Percentiles rank a stretch among this genome's conserved stretches.
Conservation (phyloP, 2,113 vertebrate genomes). For the Pterocles gutturalis region DNA sequence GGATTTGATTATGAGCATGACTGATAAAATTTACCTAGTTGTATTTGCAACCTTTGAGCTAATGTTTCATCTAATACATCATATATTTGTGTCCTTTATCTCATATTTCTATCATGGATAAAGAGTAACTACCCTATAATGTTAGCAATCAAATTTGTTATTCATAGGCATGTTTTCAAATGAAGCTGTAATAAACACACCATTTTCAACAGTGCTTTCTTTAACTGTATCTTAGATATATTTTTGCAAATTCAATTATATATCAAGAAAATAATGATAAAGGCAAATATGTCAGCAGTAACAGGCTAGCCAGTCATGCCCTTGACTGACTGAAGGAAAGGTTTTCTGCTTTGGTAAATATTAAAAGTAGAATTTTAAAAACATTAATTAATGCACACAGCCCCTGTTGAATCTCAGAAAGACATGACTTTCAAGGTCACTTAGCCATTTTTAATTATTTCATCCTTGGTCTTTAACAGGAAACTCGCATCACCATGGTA, state of each 20-base stretch:
- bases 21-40: not conserved
- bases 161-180: not conserved
- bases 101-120: not conserved
- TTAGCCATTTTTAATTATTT: constrained; percentile 30
- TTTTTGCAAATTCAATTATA: not conserved
- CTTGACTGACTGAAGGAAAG: not conserved
- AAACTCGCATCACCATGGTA: not conserved
- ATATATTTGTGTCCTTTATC: not conserved
- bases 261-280: not conserved
- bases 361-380: constrained; percentile 31
- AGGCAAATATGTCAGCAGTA: not conserved
- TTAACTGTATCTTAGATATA: not conserved
- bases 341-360: constrained; percentile 41
- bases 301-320: not conserved
- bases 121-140: not conserved
- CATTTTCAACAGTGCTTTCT: not conserved
- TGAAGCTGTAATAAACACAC: not conserved
- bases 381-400: constrained; percentile 26
- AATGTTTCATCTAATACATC: not conserved
- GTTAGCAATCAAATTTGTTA: not conserved
- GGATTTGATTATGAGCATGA: not conserved
- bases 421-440: constrained; percentile 9
- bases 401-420: not conserved
- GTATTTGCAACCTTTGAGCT: not conserved
- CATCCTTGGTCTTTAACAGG: not conserved